phyloP scores from a whole-genome alignment of 2,888 invertebrate species.

The Nemotelus pantherinus region DNA sequence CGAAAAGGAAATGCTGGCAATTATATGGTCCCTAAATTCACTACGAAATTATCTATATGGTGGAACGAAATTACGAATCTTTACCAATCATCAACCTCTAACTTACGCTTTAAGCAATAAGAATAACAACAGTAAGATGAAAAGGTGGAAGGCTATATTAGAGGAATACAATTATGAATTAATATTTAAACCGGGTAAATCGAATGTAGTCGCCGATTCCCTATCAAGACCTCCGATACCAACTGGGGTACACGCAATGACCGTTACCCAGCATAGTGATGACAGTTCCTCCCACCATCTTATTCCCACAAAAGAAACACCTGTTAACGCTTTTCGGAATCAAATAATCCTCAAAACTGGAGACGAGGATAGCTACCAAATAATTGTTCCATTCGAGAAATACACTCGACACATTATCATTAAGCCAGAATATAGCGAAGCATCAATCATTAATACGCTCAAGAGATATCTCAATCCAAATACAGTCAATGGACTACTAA shows the following conservation, averaged over 20 bases:
- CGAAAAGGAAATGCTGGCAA: conserved; percentile 42
- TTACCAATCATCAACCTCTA: conserved; percentile 31
- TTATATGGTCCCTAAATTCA: conserved; percentile 23
- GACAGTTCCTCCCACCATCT: conserved; percentile 32
- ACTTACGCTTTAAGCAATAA: conserved; percentile 48
- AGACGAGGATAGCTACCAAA: conserved; percentile 18
- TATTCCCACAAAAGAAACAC: conserved; percentile 9
- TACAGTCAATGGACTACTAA: conserved; percentile 42
- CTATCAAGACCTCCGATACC: conserved; percentile 45
- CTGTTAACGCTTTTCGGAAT: conserved; percentile 32
- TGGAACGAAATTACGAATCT: conserved; percentile 3
- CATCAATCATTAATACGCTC: neutral
- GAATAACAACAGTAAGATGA: conserved; percentile 50
- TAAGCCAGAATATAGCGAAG: conserved; percentile 1
- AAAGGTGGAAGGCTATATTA: conserved; percentile 48
- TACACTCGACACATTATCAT: conserved; percentile 13
- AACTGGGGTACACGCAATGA: neutral
- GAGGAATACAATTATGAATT: conserved; percentile 45
- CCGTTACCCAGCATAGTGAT: conserved; percentile 19
- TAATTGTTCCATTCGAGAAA: neutral
- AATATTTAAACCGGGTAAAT: conserved; percentile 44
- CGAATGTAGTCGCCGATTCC: conserved; percentile 47
- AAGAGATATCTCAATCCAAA: conserved; percentile 25
- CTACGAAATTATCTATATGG: conserved; percentile 19
- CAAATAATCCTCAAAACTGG: conserved; percentile 15